phyloP scores from a whole-genome alignment of 2,797 vertebrate genomes.

The Melanotaenia pygmaea region DNA sequence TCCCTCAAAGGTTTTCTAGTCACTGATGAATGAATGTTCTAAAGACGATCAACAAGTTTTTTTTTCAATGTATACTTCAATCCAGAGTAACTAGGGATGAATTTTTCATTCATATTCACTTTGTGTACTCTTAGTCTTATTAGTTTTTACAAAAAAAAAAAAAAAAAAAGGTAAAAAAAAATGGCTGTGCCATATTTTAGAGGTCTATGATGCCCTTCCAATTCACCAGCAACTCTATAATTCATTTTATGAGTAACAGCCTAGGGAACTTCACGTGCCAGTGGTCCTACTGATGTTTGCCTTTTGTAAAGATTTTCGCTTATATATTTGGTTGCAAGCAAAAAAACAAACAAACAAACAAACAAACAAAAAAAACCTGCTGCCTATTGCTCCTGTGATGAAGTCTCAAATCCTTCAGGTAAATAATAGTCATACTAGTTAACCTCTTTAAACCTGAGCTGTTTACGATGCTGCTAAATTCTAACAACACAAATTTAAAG shows the following conservation, averaged over 20 bases:
- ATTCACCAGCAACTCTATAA: too few relatives aligned
- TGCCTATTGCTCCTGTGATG: too few relatives aligned
- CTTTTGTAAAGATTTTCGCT: constrained; percentile 4
- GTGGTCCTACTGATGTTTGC: background rate
- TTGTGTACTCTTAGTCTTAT: background rate
- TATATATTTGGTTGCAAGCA: background rate
- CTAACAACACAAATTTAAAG: background rate
- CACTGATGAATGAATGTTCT: background rate
- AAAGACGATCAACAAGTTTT: background rate
- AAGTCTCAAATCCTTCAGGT: background rate
- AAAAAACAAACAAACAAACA: background rate
- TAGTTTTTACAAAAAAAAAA: background rate
- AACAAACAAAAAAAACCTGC: background rate
- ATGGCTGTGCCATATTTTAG: background rate
- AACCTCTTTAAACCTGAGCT: background rate
- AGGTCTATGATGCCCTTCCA: background rate
- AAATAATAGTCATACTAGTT: background rate
- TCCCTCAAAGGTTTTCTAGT: background rate
- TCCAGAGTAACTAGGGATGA: background rate
- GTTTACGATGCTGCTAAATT: too few relatives aligned
- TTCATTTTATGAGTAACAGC: too few relatives aligned
- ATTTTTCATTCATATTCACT: background rate
- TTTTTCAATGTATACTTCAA: background rate
- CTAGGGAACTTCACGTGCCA: background rate
- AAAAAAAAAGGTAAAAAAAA: background rate